These are phyloP conservation scores for Athrips mouffetella DNA, from an alignment of 2,888 invertebrate species.

Conservation along the genomic window DNA sequence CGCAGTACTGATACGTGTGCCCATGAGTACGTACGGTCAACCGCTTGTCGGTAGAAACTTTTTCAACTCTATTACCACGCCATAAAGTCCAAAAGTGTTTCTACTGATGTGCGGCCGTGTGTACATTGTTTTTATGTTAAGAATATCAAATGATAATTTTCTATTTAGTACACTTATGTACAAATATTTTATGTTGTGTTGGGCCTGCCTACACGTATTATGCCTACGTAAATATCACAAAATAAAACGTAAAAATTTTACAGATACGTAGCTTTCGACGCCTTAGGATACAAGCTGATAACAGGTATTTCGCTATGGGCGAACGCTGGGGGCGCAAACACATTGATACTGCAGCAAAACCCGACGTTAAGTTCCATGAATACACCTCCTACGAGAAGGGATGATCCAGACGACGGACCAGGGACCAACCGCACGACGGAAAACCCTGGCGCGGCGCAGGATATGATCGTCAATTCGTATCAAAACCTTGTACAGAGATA, in stretches of 20 bases:
- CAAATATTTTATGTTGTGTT: no score
- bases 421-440: slow-evolving; percentile 42
- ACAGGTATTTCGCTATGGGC: slow-evolving; percentile 85
- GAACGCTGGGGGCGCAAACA: slow-evolving; percentile 34
- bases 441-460: slow-evolving; percentile 49
- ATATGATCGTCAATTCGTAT: slow-evolving; percentile 69
- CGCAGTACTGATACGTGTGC: no score
- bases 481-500: slow-evolving; percentile 73
- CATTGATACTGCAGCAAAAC: slow-evolving; percentile 43
- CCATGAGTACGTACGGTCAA: no score
- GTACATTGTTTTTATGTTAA: no score
- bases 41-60: no score
- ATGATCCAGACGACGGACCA: slow-evolving; percentile 42
- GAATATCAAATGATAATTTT: no score
- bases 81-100: no score
- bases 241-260: no score
- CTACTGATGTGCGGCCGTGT: no score
- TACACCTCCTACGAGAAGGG: slow-evolving; percentile 44
- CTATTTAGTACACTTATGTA: no score
- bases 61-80: no score
- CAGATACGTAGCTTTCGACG: slow-evolving; percentile 91
- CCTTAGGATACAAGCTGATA: slow-evolving; percentile 87
- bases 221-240: slow-evolving; percentile 15
- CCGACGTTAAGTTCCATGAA: slow-evolving; percentile 36
- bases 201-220: no score